Percentiles rank a stretch among this genome's conserved stretches.
These are phyloP conservation scores for Neelides folsomi DNA, from an alignment of 2,888 invertebrate species.

Conservation along the genomic window DNA sequence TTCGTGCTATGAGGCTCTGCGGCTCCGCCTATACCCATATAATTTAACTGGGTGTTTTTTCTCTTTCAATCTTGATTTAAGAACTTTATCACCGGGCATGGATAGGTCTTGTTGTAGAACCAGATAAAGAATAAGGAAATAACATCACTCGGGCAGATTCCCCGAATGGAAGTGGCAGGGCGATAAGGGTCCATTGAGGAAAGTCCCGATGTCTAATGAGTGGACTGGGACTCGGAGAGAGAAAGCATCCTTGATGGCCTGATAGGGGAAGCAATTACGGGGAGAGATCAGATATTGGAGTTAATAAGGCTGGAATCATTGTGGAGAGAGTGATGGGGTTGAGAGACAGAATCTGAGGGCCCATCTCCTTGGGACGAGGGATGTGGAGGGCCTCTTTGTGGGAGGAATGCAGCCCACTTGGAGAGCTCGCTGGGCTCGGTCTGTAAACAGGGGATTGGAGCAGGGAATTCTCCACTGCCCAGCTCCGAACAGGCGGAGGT, in stretches of 20 bases:
- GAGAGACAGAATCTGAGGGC: no score
- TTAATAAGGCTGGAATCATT: no score
- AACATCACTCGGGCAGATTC: no score
- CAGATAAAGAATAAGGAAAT: no score
- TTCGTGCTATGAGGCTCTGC: no score
- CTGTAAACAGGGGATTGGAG: not conserved
- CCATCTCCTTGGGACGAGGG: not conserved
- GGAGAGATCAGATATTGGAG: not conserved
- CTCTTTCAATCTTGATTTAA: no score
- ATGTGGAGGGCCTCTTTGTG: not conserved
- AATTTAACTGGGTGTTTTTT: no score
- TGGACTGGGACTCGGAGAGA: not conserved
- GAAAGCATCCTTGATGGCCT: conserved; percentile 8
- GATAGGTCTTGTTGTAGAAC: no score
- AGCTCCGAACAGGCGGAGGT: not conserved
- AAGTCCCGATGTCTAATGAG: not conserved
- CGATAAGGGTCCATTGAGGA: not conserved
- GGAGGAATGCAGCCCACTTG: not conserved
- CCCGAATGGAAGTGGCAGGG: conserved; percentile 16
- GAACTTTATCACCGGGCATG: no score
- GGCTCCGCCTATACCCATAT: no score
- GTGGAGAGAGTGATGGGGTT: no score
- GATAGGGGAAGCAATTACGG: conserved; percentile 6
- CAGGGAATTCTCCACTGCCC: not conserved
- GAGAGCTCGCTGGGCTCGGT: not conserved